phyloP scores from a whole-genome alignment of 2,888 invertebrate genomes.

The Pycnomerus fuliginosus region DNA sequence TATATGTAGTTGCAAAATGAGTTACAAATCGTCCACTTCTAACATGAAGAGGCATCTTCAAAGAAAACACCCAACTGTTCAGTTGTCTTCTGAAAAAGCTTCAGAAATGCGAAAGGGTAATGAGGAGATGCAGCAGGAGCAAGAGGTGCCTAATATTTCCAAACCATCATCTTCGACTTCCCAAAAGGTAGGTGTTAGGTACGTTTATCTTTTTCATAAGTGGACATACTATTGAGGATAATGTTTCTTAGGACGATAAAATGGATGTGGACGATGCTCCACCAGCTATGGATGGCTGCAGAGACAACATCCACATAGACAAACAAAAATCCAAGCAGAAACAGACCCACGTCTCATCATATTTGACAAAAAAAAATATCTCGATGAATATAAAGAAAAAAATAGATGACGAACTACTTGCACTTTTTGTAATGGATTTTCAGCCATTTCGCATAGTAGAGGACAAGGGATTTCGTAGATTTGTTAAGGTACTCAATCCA shows the following conservation, averaged over 20 bases:
- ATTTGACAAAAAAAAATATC: too few species aligned
- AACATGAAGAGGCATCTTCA: neutral
- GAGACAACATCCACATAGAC: too few species aligned
- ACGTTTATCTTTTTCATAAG: too few species aligned
- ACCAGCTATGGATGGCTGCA: too few species aligned
- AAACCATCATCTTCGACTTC: neutral
- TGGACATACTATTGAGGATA: too few species aligned
- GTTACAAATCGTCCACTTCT: neutral
- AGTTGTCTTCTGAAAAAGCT: neutral
- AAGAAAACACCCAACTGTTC: neutral
- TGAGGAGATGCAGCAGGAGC: neutral
- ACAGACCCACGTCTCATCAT: too few species aligned
- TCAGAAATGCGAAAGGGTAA: too few species aligned
- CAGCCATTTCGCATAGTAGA: constrained; percentile 22
- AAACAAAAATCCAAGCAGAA: too few species aligned
- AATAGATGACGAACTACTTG: constrained; percentile 4
- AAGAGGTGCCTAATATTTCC: neutral
- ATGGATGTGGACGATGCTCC: too few species aligned
- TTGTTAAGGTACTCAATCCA: constrained; percentile 15
- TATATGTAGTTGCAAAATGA: neutral
- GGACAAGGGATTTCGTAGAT: constrained; percentile 18
- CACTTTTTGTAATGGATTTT: constrained; percentile 7
- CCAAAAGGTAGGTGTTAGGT: too few species aligned
- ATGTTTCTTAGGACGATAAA: too few species aligned
- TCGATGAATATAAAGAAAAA: too few species aligned